Evolutionary conservation across 2,113 vertebrate species (phyloP).

Genomic region (Motacilla tschutschensis): DNA sequence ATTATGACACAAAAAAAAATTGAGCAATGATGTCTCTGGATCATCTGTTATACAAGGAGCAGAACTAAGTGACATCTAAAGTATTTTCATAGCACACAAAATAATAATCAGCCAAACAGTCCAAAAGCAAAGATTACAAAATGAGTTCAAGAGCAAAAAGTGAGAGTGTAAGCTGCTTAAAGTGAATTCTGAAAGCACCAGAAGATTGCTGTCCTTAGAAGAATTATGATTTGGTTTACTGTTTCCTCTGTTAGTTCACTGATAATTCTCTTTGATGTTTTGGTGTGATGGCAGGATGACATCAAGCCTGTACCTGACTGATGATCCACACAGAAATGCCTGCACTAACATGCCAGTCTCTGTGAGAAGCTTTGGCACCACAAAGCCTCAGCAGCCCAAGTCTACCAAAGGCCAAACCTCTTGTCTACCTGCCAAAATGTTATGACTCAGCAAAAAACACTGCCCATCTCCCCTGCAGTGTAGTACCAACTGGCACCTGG

Average conservation of each 20-base stretch:
- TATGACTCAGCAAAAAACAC: background rate
- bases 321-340: accelerated
- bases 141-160: background rate
- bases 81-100: background rate
- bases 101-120: background rate
- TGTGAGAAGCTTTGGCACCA: background rate
- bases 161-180: background rate
- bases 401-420: background rate
- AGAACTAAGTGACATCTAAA: background rate
- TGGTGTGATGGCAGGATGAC: background rate
- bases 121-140: background rate
- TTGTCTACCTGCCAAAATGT: background rate
- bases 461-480: background rate
- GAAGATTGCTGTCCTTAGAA: background rate
- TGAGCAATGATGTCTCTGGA: background rate
- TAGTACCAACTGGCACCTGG: background rate
- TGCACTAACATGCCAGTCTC: background rate
- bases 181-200: background rate
- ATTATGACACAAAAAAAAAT: background rate
- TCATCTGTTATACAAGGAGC: background rate
- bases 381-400: background rate
- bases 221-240: background rate
- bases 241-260: background rate
- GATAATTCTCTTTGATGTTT: background rate
- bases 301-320: background rate